Conservation (phyloP, 1,140 invertebrate species). For the Caenorhabditis elegans region DNA sequence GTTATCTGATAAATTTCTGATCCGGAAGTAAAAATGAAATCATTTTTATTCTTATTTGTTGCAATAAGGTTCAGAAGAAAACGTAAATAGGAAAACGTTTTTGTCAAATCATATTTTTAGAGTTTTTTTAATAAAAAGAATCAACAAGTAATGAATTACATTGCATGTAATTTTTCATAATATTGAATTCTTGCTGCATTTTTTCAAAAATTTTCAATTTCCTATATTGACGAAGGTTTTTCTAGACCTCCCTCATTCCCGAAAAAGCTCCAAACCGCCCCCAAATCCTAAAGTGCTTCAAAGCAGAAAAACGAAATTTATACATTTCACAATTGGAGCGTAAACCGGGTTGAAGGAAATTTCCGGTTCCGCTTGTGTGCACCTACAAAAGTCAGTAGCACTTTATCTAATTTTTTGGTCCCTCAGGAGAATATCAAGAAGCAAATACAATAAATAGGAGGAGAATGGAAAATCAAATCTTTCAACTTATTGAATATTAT, state of each 20-base stretch:
- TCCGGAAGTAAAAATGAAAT: too few species aligned
- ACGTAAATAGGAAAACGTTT: too few species aligned
- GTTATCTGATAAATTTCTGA: too few species aligned
- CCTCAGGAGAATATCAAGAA: not conserved
- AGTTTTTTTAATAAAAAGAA: too few species aligned
- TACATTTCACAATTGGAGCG: conserved; percentile 24
- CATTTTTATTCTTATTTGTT: too few species aligned
- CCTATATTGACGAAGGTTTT: not conserved
- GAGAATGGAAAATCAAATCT: not conserved
- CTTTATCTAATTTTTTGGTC: conserved; percentile 18
- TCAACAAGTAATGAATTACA: too few species aligned
- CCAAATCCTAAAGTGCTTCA: not conserved
- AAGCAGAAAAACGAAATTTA: not conserved
- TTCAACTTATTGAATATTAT: not conserved
- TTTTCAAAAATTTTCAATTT: too few species aligned
- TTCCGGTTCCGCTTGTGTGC: not conserved
- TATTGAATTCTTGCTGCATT: too few species aligned
- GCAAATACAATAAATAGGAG: not conserved
- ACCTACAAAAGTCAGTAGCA: not conserved
- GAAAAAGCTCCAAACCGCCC: not conserved
- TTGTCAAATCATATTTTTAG: too few species aligned
- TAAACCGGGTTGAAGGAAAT: not conserved
- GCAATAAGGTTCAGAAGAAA: too few species aligned
- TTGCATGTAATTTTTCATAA: too few species aligned
- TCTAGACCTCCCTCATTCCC: not conserved